Evolutionary conservation across 2,797 vertebrate genomes (phyloP).

Genomic region (Gymnothorax javanicus): DNA sequence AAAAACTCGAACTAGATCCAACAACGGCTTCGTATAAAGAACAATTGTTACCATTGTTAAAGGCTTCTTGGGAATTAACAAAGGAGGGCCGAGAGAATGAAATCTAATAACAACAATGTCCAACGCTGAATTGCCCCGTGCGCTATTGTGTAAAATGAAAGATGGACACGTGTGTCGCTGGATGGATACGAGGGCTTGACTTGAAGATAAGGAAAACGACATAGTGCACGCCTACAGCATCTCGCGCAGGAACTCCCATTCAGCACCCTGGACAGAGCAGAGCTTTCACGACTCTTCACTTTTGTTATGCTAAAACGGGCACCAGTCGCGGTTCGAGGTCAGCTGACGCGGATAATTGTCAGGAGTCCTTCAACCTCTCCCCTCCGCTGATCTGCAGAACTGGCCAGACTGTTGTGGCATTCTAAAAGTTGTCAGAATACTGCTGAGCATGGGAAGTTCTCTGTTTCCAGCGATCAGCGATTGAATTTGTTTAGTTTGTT

Average conservation of each 20-base stretch:
- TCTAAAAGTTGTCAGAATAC: slow-evolving; percentile 50
- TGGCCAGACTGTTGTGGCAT: slow-evolving; percentile 60
- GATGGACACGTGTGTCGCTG: slow-evolving; percentile 68
- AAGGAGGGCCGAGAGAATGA: slow-evolving; percentile 53
- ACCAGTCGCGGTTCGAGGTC: slow-evolving; percentile 55
- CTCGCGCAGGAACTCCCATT: slow-evolving; percentile 62
- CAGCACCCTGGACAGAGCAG: slow-evolving; percentile 81
- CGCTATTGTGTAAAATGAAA: slow-evolving; percentile 65
- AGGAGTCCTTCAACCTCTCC: slow-evolving; percentile 42
- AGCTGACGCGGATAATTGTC: slow-evolving; percentile 60
- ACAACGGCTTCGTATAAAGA: not conserved
- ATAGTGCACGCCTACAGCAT: slow-evolving; percentile 29
- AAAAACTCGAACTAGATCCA: not conserved
- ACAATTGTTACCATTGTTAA: slow-evolving; percentile 47
- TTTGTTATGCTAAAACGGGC: slow-evolving; percentile 58
- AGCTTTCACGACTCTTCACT: slow-evolving; percentile 39
- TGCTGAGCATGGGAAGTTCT: slow-evolving; percentile 39
- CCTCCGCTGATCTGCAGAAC: slow-evolving; percentile 43
- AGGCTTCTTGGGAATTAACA: slow-evolving; percentile 56
- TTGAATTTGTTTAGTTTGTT: slow-evolving; percentile 4
- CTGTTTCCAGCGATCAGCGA: not conserved
- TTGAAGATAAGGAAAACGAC: slow-evolving; percentile 16
- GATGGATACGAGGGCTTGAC: slow-evolving; percentile 44
- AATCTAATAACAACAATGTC: slow-evolving; percentile 63
- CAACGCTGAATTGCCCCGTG: slow-evolving; percentile 48